Evolutionary conservation across 2,888 invertebrate species (phyloP).

Genomic region (Incurvaria masculella): DNA sequence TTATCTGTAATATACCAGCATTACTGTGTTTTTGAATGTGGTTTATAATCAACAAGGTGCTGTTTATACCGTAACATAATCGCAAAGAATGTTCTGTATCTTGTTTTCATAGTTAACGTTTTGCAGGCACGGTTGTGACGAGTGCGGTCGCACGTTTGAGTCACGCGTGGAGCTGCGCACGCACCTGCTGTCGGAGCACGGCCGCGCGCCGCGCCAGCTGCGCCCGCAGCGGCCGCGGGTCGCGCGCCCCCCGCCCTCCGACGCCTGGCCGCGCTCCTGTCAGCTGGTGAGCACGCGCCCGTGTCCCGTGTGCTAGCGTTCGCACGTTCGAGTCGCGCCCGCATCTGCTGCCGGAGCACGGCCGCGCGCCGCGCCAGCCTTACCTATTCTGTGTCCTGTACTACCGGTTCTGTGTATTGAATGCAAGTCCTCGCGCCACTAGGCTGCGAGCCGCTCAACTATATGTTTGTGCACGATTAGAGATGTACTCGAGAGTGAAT

Average conservation of each 20-base stretch:
- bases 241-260: neutral
- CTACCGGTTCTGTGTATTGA: no score
- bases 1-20: no score
- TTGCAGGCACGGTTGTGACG: neutral
- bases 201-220: neutral
- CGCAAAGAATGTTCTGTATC: no score
- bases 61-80: no score
- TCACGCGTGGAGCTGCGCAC: neutral
- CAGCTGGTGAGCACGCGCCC: neutral
- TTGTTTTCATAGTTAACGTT: no score
- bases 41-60: no score
- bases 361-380: neutral
- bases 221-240: neutral
- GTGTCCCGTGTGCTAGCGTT: no score
- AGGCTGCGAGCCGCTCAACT: slow-evolving; percentile 4
- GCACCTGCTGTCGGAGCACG: neutral
- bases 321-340: neutral
- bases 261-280: neutral
- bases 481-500: neutral
- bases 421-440: no score
- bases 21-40: no score
- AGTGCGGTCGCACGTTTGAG: neutral
- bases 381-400: no score
- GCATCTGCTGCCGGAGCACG: neutral
- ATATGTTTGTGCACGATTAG: neutral